Conservation (phyloP, 2,797 vertebrate species). For the Streptopelia turtur region DNA sequence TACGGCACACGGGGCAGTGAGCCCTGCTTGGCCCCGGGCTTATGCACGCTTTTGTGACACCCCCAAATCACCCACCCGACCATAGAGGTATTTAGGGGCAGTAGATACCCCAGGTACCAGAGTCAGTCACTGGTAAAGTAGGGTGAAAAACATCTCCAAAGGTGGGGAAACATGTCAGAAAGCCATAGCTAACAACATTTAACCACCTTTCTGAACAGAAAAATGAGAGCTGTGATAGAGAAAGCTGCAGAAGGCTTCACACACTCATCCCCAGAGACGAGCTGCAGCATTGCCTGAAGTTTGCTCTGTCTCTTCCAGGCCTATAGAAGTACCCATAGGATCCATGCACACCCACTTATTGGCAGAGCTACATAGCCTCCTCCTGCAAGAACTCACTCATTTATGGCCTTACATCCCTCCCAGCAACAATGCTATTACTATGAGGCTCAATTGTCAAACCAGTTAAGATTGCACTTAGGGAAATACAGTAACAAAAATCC, state of each 20-base stretch:
- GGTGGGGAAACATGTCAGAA: background rate
- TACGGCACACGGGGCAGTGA: fast-evolving
- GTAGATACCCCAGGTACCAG: background rate
- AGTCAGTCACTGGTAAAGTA: background rate
- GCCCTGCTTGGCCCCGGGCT: fast-evolving
- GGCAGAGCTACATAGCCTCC: background rate
- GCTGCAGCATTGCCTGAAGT: background rate
- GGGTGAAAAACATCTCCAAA: fast-evolving
- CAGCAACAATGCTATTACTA: background rate
- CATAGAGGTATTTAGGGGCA: background rate
- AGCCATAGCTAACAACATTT: background rate
- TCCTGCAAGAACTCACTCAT: background rate
- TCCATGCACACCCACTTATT: fast-evolving
- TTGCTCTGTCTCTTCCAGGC: background rate
- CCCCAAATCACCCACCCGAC: background rate
- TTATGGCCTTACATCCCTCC: background rate
- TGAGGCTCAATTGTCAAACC: background rate
- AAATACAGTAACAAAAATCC: background rate
- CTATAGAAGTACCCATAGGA: background rate
- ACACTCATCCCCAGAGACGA: background rate
- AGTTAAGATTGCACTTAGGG: background rate
- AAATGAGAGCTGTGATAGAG: background rate
- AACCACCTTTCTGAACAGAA: background rate
- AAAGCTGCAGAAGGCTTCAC: background rate
- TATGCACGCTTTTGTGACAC: fast-evolving